These are phyloP conservation scores for Aporophyla nigra DNA, from an alignment of 2,888 invertebrate genomes.

Conservation along the genomic window DNA sequence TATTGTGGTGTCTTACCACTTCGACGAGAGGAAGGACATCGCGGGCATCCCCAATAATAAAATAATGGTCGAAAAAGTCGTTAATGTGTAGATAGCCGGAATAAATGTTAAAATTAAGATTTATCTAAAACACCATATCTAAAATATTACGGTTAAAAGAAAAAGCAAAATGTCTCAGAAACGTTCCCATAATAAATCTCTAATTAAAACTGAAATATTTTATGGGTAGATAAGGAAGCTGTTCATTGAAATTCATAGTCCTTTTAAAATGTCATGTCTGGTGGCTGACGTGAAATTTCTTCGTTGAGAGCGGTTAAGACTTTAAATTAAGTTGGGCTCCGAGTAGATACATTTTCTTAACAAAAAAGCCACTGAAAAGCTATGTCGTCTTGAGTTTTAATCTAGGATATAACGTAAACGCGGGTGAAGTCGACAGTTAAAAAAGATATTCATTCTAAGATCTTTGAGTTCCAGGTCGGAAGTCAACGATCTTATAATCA, in stretches of 20 bases:
- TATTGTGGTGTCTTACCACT: no score
- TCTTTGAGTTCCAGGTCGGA: no score
- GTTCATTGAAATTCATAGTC: slow-evolving; percentile 45
- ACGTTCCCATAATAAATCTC: slow-evolving; percentile 5
- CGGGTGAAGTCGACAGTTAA: no score
- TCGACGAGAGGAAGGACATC: no score
- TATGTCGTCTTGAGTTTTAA: neutral
- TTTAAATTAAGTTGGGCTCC: slow-evolving; percentile 37
- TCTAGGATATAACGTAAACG: neutral
- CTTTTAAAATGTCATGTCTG: slow-evolving; percentile 11
- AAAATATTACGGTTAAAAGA: neutral
- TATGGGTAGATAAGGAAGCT: slow-evolving; percentile 20
- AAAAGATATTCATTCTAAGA: no score
- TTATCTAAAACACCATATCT: neutral
- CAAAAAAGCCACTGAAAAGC: slow-evolving; percentile 4
- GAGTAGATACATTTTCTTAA: neutral
- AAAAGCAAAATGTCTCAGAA: no score
- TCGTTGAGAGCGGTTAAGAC: slow-evolving; percentile 4
- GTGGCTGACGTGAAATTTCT: slow-evolving; percentile 23
- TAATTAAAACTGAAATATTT: slow-evolving; percentile 31
- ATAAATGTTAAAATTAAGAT: neutral
- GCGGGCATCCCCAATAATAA: no score
- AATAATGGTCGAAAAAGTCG: no score
- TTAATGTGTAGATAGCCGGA: no score
- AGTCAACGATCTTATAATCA: neutral